phyloP scores from a whole-genome alignment of 2,113 vertebrate genomes.

The Macrotis lagotis region DNA sequence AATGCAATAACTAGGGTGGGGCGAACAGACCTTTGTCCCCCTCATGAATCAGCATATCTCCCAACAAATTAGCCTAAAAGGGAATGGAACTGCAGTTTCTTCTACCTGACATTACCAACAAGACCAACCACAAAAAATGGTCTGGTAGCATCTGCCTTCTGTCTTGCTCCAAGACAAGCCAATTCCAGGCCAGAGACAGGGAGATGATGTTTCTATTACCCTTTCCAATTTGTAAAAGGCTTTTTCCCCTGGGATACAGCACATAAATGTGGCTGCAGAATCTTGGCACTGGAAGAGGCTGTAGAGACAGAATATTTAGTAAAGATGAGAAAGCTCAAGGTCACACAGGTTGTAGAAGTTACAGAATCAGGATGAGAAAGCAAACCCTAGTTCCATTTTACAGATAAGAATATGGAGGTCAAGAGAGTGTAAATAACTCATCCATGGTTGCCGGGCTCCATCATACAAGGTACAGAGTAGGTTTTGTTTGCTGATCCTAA shows the following conservation, averaged over 20 bases:
- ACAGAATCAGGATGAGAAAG: not conserved
- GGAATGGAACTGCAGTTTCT: not conserved
- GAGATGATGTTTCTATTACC: not conserved
- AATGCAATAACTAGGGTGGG: not conserved
- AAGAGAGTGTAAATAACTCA: not conserved
- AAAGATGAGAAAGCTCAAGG: not conserved
- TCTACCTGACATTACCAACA: not conserved
- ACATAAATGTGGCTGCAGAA: not conserved
- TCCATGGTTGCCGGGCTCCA: not conserved
- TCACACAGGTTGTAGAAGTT: not conserved
- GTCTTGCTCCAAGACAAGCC: not conserved
- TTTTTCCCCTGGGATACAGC: not conserved
- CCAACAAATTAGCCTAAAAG: not conserved
- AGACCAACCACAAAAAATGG: not conserved
- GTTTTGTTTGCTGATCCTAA: not conserved
- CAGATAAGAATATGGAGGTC: not conserved
- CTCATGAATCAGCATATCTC: not conserved
- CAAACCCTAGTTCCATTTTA: not conserved
- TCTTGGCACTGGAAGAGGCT: not conserved
- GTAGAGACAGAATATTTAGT: not conserved
- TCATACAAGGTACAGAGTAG: not conserved
- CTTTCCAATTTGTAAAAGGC: not conserved
- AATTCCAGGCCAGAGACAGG: not conserved
- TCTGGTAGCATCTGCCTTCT: too few relatives aligned
- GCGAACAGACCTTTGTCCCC: not conserved